Conservation (phyloP, 2,888 invertebrate species). For the Boloria euphrosyne region DNA sequence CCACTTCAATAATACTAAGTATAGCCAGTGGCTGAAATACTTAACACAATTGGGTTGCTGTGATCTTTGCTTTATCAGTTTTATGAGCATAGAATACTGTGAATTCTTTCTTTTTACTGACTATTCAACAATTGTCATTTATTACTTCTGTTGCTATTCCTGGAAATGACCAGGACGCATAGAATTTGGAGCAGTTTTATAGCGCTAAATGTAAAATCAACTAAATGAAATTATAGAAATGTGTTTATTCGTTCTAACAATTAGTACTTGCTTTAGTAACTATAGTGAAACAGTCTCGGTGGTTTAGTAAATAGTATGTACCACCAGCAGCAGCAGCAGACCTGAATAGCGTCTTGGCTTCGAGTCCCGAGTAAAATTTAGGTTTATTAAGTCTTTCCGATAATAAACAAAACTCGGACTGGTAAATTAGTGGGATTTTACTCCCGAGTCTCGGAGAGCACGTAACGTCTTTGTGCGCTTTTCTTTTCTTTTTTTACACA, state of each 20-base stretch:
- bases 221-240: background rate
- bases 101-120: slow-evolving; percentile 21
- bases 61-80: slow-evolving; percentile 16
- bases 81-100: slow-evolving; percentile 8
- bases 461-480: too few relatives aligned
- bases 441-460: too few relatives aligned
- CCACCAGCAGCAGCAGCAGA: too few relatives aligned
- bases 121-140: slow-evolving; percentile 25
- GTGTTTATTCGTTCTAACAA: background rate
- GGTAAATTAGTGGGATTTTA: too few relatives aligned
- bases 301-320: too few relatives aligned
- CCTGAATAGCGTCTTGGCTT: too few relatives aligned
- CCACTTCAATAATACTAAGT: slow-evolving; percentile 16
- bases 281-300: too few relatives aligned
- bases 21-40: slow-evolving; percentile 21
- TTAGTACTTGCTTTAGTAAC: background rate
- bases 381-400: too few relatives aligned
- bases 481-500: too few relatives aligned
- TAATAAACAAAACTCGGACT: too few relatives aligned
- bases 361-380: too few relatives aligned
- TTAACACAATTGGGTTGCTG: slow-evolving; percentile 26
- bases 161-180: background rate
- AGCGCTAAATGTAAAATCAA: background rate
- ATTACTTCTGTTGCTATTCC: slow-evolving; percentile 7
- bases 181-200: background rate